Percentiles rank a stretch among this genome's conserved stretches.
Conservation (phyloP, 2,888 invertebrate species). For the Xestoiulus laeticollis region DNA sequence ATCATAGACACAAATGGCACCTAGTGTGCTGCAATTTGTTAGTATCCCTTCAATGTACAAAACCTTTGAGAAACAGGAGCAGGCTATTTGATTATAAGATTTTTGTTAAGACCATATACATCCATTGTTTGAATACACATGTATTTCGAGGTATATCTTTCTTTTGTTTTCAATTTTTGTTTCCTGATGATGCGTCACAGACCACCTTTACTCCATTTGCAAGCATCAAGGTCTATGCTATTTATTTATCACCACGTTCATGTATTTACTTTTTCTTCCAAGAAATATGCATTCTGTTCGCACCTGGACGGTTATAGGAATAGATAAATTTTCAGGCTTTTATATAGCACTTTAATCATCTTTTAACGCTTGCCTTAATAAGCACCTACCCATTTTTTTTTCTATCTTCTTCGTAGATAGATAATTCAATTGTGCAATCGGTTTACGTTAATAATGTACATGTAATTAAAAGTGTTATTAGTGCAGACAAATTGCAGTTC, state of each 20-base stretch:
- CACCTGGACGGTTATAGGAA: neutral
- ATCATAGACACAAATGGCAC: no score
- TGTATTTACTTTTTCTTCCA: neutral
- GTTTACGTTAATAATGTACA: conserved; percentile 24
- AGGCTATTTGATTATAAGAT: no score
- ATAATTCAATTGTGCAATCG: neutral
- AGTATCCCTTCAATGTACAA: no score
- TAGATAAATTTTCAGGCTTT: neutral
- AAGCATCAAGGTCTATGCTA: neutral
- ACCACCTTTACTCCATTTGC: neutral
- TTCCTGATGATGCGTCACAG: no score
- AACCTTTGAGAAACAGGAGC: no score
- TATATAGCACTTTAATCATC: neutral
- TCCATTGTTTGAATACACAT: no score
- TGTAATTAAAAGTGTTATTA: conserved; percentile 4
- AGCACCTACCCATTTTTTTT: neutral
- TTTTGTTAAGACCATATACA: no score
- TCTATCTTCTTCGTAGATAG: neutral
- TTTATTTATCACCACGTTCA: neutral
- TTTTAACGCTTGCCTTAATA: neutral
- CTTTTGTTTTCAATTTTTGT: no score
- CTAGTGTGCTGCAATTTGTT: no score
- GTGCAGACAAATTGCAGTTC: neutral
- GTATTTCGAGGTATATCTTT: no score
- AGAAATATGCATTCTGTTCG: neutral